A percentile compares a stretch with the other conserved stretches of the same genome.
Evolutionary conservation across 2,888 invertebrate genomes (phyloP).

Genomic region (Drosophila kuntzei): DNA sequence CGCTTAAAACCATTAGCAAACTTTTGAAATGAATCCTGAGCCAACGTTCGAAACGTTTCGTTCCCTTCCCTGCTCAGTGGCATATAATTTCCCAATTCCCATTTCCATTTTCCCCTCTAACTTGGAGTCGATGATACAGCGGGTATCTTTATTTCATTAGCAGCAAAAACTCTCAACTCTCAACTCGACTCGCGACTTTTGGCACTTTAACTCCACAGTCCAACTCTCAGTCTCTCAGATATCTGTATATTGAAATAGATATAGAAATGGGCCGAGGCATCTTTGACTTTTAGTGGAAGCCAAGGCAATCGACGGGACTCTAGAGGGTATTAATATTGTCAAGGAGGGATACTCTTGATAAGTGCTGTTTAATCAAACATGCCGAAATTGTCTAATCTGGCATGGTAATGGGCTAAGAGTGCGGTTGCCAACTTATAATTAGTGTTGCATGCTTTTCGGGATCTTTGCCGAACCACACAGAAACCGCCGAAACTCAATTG

Average conservation of each 20-base stretch:
- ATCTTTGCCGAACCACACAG: background rate
- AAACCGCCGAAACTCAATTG: constrained; percentile 58
- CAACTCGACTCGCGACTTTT: constrained; percentile 54
- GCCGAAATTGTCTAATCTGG: constrained; percentile 49
- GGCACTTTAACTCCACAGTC: constrained; percentile 5
- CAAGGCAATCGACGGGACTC: constrained; percentile 19
- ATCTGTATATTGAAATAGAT: constrained; percentile 36
- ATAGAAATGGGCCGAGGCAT: constrained; percentile 31
- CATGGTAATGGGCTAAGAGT: constrained; percentile 30
- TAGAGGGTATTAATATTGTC: background rate
- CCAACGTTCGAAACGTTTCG: constrained; percentile 23
- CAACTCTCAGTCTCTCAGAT: background rate
- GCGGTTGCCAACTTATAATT: constrained; percentile 58
- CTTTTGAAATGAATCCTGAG: constrained; percentile 67
- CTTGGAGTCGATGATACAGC: constrained; percentile 24
- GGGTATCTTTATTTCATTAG: constrained; percentile 70
- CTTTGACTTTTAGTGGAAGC: constrained; percentile 41
- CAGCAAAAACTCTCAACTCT: constrained; percentile 50
- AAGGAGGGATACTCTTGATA: background rate
- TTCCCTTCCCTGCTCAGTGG: background rate
- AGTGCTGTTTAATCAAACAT: constrained; percentile 68
- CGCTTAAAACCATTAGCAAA: constrained; percentile 79
- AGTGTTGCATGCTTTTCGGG: constrained; percentile 55
- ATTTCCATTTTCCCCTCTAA: background rate
- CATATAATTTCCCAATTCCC: background rate